Conservation (phyloP, 2,797 vertebrate species). For the Sebastiscus tertius region DNA sequence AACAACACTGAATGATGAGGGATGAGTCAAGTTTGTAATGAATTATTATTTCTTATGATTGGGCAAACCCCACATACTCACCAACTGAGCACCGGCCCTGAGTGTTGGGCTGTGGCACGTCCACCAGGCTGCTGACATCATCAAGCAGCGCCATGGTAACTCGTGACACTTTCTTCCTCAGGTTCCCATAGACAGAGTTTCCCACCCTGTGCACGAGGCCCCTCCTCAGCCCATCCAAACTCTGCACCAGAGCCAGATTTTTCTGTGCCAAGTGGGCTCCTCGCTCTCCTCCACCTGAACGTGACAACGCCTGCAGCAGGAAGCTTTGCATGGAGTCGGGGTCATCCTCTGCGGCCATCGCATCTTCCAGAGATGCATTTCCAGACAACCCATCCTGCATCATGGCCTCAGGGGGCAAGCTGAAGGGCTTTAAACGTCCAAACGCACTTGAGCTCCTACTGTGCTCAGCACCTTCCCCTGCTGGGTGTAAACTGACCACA, state of each 20-base stretch:
- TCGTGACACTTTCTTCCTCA: constrained; percentile 85
- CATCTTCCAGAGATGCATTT: constrained; percentile 63
- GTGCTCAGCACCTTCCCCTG: constrained; percentile 63
- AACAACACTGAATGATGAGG: neutral
- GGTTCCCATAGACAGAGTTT: constrained; percentile 85
- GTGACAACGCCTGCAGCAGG: constrained; percentile 85
- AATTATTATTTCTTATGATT: neutral
- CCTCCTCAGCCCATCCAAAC: constrained; percentile 82
- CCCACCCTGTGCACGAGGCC: constrained; percentile 87
- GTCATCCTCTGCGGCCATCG: constrained; percentile 48
- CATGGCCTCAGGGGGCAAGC: constrained; percentile 75
- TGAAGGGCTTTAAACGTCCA: constrained; percentile 84
- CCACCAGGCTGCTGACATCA: constrained; percentile 86
- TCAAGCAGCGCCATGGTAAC: constrained; percentile 87
- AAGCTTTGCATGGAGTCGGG: constrained; percentile 76
- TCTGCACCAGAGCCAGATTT: constrained; percentile 81
- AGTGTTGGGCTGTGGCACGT: constrained; percentile 77
- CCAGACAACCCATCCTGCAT: constrained; percentile 51
- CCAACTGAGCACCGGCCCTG: constrained; percentile 87
- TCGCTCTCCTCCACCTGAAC: constrained; percentile 76
- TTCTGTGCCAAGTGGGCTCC: constrained; percentile 69
- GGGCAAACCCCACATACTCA: constrained; percentile 70
- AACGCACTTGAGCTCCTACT: constrained; percentile 55
- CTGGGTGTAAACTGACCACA: constrained; percentile 85
- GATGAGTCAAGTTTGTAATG: neutral